Base-by-base conservation (phyloP, 2,888 invertebrate species). In the Trissolcus brochymenae region DNA sequence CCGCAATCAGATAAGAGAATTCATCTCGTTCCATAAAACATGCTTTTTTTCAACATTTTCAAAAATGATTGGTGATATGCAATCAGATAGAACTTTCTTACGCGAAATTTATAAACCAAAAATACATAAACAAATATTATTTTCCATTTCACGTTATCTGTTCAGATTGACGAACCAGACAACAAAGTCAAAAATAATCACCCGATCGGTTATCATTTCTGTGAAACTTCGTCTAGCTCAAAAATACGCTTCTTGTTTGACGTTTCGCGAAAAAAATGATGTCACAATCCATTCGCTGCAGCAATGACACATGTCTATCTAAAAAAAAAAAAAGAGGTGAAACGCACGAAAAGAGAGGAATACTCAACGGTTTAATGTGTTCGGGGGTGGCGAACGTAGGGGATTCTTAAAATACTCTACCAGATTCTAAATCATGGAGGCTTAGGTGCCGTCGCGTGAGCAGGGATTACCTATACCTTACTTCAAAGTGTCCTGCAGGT, bases 341-440 rank as follows among this genome's bases (percentile, higher is more conserved):
- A 59, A 57, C 57, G 51, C 49, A 55, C 35, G 51, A 35, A 65
- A 55, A 60, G 66, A 72, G 59, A 59, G 64, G 59, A 43, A 68
- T 54, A 72, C 64, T 55, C 57, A 17, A 70, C 70, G 43, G 71
- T 72, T 61, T 66, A 76, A 76, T 67, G 71, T 60, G 51, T 68
- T 71, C 57, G 76, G 80, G 83, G 80, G 80, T 82, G 82, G 81
- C 66, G 78, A 64, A 68, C 82, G 83, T 79, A 76, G 86, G 84
- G 85, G 85, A 87, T 86, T 88, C 88, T 88, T 88, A 88, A 88
- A 88, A 88, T 88, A 88, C 87, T 87, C 88, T 83, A 82, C 83
- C 84, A 86, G 87, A 87, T 85, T 88, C 88, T 88, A 88, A 88
- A 88, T 88, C 88, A 88, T 85, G 87, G 80, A 84, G 87, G 88